Percentiles rank a stretch among this genome's conserved stretches.
These are phyloP conservation scores for Caenorhabditis brenneri DNA, from an alignment of 1,140 invertebrate species.

Conservation along the genomic window DNA sequence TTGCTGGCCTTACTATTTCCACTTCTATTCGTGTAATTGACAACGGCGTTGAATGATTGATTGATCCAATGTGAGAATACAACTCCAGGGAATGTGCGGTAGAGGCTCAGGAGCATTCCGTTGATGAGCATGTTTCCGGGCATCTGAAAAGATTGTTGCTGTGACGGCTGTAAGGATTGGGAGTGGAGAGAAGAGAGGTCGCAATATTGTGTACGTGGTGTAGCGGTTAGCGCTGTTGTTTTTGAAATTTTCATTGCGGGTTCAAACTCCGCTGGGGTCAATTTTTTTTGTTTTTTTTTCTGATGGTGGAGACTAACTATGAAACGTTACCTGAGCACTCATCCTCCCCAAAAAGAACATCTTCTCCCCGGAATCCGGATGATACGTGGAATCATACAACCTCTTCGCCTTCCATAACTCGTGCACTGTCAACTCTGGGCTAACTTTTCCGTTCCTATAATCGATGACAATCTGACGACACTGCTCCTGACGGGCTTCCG, in stretches of 20 bases:
- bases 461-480: constrained; percentile 80
- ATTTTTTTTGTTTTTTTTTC: no score
- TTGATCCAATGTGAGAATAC: constrained; percentile 84
- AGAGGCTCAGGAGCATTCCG: constrained; percentile 80
- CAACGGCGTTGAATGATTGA: constrained; percentile 96
- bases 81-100: constrained; percentile 79
- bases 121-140: constrained; percentile 90
- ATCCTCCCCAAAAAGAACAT: constrained; percentile 92
- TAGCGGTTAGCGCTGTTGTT: no score
- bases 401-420: constrained; percentile 90
- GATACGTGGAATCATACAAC: constrained; percentile 94
- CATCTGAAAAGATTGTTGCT: constrained; percentile 78
- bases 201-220: no score
- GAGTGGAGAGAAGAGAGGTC: no score
- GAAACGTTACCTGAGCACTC: constrained; percentile 30
- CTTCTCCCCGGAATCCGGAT: constrained; percentile 95
- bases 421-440: constrained; percentile 78
- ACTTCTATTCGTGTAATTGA: constrained; percentile 97
- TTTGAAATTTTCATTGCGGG: no score
- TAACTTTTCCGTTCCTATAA: constrained; percentile 81
- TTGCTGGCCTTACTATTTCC: constrained; percentile 76
- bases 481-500: constrained; percentile 78
- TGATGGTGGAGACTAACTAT: no score
- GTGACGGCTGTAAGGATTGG: no score
- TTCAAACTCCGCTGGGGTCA: no score